Base-by-base conservation (phyloP, 2,113 vertebrate species). In the Vidua macroura region DNA sequence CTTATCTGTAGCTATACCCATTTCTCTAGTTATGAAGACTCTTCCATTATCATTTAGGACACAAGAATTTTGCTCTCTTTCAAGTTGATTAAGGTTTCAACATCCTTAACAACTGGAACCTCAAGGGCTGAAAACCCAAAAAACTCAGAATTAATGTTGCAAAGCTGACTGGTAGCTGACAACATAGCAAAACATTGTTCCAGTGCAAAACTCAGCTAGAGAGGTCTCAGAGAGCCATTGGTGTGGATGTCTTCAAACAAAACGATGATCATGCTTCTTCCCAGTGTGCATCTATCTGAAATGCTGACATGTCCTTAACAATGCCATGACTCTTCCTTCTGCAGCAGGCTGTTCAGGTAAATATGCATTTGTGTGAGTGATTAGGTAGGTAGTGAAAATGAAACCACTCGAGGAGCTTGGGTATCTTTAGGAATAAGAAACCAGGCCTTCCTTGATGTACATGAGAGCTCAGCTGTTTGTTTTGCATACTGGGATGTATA, bases 201-300 rank as follows among this genome's bases (percentile, higher is more conserved):
- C 33, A 49, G 27, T 31, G 53, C 30, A 37, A 72, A 63, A 58
- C 16, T 48, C 46, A 68, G 15, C 48, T 21, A 12, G 53, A 46
- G 37, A 44, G 20, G 27, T 19, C 48, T 88, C 0, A 0, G 30
- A 20, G 15, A 62, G 56, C 18, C 0, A 8, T 4, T 53, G 68
- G 12, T 17, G 7, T 25, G 21, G 17, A n/a, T 28, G 44, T 17
- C 53, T 48, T 56, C 33, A 60, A 44, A 52, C 2, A 43, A 55
- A 84, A 35, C 0, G 0, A n/a, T 24, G 21, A 55, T 14, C 27
- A 2, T n/a, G 13, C 30, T 8, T 67, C 3, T 1, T 55, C 49
- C 22, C 30, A 24, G 9, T 9, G 15, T 5, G 3, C 16, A 5
- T 24, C 58, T 30, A 0, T 18, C 44, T 55, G 48, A 78, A 75